Base-by-base conservation (phyloP, 1,140 invertebrate genomes). In the Pseudomyrmex pallidus region DNA sequence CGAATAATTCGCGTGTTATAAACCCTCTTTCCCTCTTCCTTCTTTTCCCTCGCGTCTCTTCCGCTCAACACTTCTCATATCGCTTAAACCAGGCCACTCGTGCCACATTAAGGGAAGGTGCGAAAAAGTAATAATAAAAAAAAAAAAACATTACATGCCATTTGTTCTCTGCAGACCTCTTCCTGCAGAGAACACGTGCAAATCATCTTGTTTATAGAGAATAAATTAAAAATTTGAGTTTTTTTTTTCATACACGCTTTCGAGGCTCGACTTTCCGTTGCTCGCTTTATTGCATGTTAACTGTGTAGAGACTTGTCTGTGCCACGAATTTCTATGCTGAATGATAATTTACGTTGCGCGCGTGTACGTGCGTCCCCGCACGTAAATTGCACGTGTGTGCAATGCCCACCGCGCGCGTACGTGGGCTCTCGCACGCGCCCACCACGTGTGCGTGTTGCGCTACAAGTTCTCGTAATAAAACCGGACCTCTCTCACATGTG, bases 381-480 rank as follows among this genome's bases (percentile, higher is more conserved):
- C 76, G 86, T 66, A 44, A 17, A 35, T 5, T 35, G 35, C 61
- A 74, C 73, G 48, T 59, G 61, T 64, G 25, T 62, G 25, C 54
- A 13, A 52, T 54, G 25, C 13, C 13, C 50, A 52, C 15, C 22
- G 22, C 17, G 35, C 22, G 22, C 17, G 35, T 13, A 2, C 3
- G 20, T 52, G 17, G 35, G 35, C 5, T 35, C 13, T 56, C 59
- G 20, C 15, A 59, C 59, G 50, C n/a, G 56, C 57, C 8, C 22
- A 9, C 46, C 15, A 46, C 50, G 48, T 20, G 50, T 59, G 17
- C 64, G 74, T 57, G 76, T 88, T 70, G 72, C 68, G 57, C 50
- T 68, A 35, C 35, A 62, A 89, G 70, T 85, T 85, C 83, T 61
- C 88, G 85, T 77, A 85, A 87, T 66, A 89, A 83, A 89, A 89